Evolutionary conservation across 2,113 vertebrate genomes (phyloP).

Genomic region (Rattus rattus): DNA sequence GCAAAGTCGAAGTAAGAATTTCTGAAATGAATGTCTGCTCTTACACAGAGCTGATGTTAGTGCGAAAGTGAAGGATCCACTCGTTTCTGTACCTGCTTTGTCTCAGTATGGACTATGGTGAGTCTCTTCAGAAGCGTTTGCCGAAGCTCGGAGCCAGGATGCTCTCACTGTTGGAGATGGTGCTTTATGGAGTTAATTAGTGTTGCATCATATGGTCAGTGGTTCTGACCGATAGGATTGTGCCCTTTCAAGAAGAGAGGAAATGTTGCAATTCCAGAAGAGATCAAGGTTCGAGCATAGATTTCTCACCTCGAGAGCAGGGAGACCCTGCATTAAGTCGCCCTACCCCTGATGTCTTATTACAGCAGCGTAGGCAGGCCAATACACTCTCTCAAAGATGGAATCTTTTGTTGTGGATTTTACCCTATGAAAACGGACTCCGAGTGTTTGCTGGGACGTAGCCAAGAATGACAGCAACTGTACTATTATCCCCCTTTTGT

Average conservation of each 20-base stretch:
- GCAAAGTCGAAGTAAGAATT: conserved; percentile 30
- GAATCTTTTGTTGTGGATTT: background rate
- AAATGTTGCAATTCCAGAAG: background rate
- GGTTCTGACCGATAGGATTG: background rate
- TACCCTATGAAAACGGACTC: conserved; percentile 37
- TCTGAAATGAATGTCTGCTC: background rate
- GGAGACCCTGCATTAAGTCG: background rate
- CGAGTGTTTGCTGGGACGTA: background rate
- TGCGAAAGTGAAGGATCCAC: background rate
- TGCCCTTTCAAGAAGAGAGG: background rate
- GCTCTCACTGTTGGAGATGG: background rate
- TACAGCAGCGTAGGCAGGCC: background rate
- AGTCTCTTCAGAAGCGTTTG: background rate
- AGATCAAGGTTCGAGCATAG: background rate
- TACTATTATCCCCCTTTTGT: background rate
- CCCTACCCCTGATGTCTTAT: background rate
- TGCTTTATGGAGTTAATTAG: background rate
- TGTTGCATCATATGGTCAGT: background rate
- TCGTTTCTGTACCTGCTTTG: background rate
- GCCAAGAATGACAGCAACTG: background rate
- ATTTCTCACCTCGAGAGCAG: background rate
- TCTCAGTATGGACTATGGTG: background rate
- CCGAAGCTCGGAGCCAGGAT: background rate
- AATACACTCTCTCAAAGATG: background rate
- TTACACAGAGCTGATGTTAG: background rate